Evolutionary conservation across 2,888 invertebrate species (phyloP).

Genomic region (Chesias legatella): DNA sequence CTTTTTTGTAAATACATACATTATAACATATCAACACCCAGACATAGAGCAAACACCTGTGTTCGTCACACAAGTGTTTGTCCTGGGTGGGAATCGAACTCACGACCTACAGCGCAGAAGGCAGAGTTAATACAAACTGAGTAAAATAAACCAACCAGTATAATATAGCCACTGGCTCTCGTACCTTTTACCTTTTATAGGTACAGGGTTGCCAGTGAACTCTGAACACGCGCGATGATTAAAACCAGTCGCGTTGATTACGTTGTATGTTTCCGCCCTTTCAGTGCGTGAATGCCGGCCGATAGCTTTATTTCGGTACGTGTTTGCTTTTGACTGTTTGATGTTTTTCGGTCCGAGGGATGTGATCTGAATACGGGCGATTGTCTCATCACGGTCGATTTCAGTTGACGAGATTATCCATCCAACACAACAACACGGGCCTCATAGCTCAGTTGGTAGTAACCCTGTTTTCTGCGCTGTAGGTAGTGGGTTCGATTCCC

Average conservation of each 20-base stretch:
- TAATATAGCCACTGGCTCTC: constrained; percentile 2
- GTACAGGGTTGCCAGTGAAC: constrained; percentile 36
- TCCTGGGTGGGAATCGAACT: no score
- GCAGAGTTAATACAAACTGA: no score
- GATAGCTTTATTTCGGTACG: constrained; percentile 47
- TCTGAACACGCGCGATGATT: constrained; percentile 55
- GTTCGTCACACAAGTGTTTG: no score
- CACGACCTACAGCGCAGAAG: no score
- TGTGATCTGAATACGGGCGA: constrained; percentile 8
- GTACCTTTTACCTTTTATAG: constrained; percentile 1
- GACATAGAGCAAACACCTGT: no score
- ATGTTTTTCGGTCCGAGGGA: constrained; percentile 16
- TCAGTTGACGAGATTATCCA: not conserved
- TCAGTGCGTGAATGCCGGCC: constrained; percentile 44
- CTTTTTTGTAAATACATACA: no score
- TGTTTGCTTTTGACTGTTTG: constrained; percentile 13
- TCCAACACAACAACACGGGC: no score
- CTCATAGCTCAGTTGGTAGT: no score
- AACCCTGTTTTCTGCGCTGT: no score
- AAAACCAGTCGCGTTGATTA: constrained; percentile 67
- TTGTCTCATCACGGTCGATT: constrained; percentile 1
- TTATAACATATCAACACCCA: no score
- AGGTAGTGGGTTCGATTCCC: no score
- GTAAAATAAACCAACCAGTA: no score
- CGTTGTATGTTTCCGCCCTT: constrained; percentile 55